phyloP scores from a whole-genome alignment of 1,140 invertebrate species.

The Tribolium madens region DNA sequence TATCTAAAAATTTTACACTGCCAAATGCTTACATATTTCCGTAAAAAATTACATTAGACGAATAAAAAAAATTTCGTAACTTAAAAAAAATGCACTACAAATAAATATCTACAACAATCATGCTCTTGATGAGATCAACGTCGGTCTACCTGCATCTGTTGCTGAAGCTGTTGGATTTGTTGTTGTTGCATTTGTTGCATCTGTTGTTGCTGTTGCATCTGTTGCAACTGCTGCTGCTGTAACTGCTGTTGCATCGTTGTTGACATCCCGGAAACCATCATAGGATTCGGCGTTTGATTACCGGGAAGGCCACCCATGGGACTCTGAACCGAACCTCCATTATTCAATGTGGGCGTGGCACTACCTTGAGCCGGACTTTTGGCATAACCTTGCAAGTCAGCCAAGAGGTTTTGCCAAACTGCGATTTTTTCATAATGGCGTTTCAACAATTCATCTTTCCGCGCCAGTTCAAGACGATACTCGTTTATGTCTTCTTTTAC shows the following conservation, averaged over 20 bases:
- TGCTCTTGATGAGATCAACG: conserved; percentile 57
- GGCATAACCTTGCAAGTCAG: conserved; percentile 75
- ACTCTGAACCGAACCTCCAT: conserved; percentile 54
- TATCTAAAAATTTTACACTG: conserved; percentile 31
- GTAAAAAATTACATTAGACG: conserved; percentile 44
- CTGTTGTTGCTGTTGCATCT: conserved; percentile 68
- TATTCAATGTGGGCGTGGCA: conserved; percentile 51
- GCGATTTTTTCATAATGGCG: conserved; percentile 91
- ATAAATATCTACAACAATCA: conserved; percentile 52
- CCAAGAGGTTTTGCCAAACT: conserved; percentile 89
- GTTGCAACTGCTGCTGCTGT: conserved; percentile 71
- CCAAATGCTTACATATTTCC: conserved; percentile 39
- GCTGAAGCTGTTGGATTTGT: conserved; percentile 68
- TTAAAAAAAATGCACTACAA: conserved; percentile 47
- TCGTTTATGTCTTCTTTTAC: conserved; percentile 93
- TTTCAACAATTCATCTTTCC: conserved; percentile 90
- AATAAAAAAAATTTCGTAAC: conserved; percentile 24
- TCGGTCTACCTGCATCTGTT: conserved; percentile 66
- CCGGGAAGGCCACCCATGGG: conserved; percentile 55
- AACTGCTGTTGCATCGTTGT: conserved; percentile 66
- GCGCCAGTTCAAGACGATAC: conserved; percentile 81
- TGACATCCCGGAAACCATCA: conserved; percentile 55
- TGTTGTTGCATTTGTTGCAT: conserved; percentile 65
- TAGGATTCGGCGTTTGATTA: conserved; percentile 57
- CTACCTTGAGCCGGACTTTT: conserved; percentile 68